These are phyloP conservation scores for Heliopora coerulea DNA, from an alignment of 92 coral and sea anemone genomes.

Conservation along the genomic window DNA sequence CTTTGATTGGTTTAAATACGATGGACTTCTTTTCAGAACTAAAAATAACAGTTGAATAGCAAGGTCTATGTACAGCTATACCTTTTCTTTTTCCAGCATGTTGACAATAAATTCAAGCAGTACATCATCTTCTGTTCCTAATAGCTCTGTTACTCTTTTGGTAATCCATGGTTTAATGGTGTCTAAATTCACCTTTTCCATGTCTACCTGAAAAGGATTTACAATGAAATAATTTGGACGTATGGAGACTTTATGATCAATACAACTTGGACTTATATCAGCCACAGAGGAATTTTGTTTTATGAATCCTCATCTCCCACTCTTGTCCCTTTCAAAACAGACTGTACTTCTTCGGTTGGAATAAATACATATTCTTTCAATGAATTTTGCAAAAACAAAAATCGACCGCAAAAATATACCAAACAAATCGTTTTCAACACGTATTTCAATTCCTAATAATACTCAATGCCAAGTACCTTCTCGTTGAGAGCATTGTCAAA, in stretches of 20 bases:
- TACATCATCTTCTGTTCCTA: conserved; percentile 95
- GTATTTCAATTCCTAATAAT: conserved; percentile 24
- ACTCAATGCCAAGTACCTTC: conserved; percentile 38
- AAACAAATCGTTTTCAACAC: not conserved
- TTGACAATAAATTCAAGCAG: conserved; percentile 84
- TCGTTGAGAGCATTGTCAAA: conserved; percentile 72
- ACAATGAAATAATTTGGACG: not conserved
- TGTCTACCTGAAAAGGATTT: conserved; percentile 63
- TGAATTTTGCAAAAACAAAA: not conserved
- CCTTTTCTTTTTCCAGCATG: conserved; percentile 96
- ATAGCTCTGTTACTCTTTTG: conserved; percentile 80
- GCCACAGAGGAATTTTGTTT: too few relatives aligned
- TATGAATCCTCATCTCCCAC: too few relatives aligned
- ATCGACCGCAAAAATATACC: not conserved
- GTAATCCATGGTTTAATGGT: conserved; percentile 95
- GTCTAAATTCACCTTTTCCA: conserved; percentile 92
- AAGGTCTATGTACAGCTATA: too few relatives aligned
- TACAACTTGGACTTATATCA: not conserved
- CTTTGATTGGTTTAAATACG: too few relatives aligned
- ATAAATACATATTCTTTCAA: too few relatives aligned
- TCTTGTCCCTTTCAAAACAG: too few relatives aligned
- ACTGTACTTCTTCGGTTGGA: too few relatives aligned
- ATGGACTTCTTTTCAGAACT: too few relatives aligned
- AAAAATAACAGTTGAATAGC: too few relatives aligned
- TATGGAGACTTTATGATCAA: not conserved